These are phyloP conservation scores for Oceanodroma leucorhoa DNA, from an alignment of 2,797 vertebrate genomes.

Conservation along the genomic window DNA sequence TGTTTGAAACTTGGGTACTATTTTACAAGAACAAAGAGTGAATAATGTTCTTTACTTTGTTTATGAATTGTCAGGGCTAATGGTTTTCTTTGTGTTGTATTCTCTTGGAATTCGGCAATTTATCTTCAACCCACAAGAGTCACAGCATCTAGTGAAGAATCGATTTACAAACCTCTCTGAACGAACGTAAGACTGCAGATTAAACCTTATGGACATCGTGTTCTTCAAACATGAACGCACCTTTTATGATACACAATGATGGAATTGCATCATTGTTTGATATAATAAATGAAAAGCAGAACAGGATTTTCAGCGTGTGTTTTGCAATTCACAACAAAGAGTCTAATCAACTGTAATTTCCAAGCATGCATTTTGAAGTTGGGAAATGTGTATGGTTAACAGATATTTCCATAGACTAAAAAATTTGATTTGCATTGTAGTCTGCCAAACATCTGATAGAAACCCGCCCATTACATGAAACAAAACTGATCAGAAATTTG, in stretches of 20 bases:
- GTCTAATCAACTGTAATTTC: constrained; percentile 45
- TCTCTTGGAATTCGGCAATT: constrained; percentile 67
- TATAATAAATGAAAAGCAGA: constrained; percentile 38
- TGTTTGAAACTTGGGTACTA: constrained; percentile 34
- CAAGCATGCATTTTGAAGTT: constrained; percentile 50
- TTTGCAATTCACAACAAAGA: constrained; percentile 24
- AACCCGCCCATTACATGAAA: neutral
- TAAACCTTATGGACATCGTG: constrained; percentile 43
- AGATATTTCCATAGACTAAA: constrained; percentile 1
- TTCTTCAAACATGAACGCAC: constrained; percentile 38
- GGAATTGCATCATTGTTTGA: constrained; percentile 27
- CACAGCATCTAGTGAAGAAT: constrained; percentile 54
- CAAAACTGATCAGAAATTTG: neutral
- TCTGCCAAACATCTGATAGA: constrained; percentile 33
- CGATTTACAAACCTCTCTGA: constrained; percentile 56
- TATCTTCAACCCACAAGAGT: constrained; percentile 61
- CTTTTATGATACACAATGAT: constrained; percentile 34
- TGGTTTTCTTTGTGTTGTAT: constrained; percentile 58
- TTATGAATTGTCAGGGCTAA: constrained; percentile 62
- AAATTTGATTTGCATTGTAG: constrained; percentile 13
- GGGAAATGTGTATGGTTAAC: neutral
- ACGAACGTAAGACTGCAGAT: constrained; percentile 45
- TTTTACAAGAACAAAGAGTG: constrained; percentile 50
- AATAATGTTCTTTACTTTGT: constrained; percentile 60
- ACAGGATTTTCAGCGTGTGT: constrained; percentile 31